Percentiles rank a stretch among this genome's conserved stretches.
These are phyloP conservation scores for Tringa solitaria DNA, from an alignment of 2,113 vertebrate species.

Conservation along the genomic window DNA sequence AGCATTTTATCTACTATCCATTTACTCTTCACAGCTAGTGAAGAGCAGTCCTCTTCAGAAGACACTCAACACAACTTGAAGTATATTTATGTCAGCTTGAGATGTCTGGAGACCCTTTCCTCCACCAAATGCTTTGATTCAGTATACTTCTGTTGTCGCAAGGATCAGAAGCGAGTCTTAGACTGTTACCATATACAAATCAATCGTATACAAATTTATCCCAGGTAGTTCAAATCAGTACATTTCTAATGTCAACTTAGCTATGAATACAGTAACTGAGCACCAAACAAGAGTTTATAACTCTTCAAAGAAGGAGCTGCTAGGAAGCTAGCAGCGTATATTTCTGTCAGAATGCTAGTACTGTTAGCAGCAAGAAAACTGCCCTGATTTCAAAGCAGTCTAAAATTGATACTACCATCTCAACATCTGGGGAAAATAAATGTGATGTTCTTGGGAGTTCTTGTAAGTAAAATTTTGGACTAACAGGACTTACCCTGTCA, in stretches of 20 bases:
- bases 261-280: background rate
- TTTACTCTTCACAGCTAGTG: background rate
- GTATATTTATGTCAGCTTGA: background rate
- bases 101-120: background rate
- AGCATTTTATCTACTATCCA: background rate
- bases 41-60: background rate
- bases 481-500: background rate
- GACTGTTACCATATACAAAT: background rate
- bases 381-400: background rate
- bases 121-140: background rate
- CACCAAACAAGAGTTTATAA: background rate
- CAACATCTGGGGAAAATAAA: background rate
- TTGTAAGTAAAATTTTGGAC: background rate
- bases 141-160: background rate
- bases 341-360: background rate
- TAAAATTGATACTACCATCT: background rate
- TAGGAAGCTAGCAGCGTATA: background rate
- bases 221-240: background rate
- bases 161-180: background rate
- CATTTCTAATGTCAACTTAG: background rate
- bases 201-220: background rate
- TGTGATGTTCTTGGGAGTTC: background rate
- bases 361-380: background rate
- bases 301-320: background rate
- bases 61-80: background rate